Evolutionary conservation across 2,797 vertebrate genomes (phyloP).

Genomic region (Acanthornis magna): DNA sequence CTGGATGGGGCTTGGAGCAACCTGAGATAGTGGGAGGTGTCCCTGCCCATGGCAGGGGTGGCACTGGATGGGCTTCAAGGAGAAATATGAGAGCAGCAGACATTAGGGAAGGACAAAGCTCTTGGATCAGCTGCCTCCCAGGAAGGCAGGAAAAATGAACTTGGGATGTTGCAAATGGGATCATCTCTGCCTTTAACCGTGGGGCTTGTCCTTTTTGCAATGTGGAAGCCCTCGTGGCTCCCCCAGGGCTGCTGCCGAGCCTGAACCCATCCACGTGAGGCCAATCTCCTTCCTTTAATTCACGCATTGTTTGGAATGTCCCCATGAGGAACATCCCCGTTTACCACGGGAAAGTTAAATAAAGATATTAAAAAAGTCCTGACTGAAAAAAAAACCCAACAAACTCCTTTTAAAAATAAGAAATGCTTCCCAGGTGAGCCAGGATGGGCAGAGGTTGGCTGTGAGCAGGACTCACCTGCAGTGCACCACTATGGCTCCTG

Average conservation of each 20-base stretch:
- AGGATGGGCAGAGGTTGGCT: background rate
- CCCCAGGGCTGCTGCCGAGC: background rate
- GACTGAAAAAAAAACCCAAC: background rate
- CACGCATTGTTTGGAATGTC: background rate
- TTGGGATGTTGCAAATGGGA: background rate
- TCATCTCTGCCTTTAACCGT: background rate
- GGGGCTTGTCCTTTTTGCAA: background rate
- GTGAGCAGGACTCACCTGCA: slow-evolving; percentile 85
- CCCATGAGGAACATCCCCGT: background rate
- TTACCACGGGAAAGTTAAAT: background rate
- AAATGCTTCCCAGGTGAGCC: fast-evolving
- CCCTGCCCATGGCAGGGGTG: background rate
- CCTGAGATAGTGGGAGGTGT: fast-evolving
- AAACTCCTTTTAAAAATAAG: background rate
- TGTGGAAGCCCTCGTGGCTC: background rate
- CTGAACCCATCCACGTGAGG: background rate
- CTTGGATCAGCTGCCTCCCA: background rate
- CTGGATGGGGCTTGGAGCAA: fast-evolving
- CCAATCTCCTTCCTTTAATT: background rate
- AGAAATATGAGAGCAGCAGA: background rate
- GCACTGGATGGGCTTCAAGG: background rate
- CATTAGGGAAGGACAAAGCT: background rate
- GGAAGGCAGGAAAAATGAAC: background rate
- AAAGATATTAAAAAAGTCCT: background rate
- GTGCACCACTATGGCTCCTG: slow-evolving; percentile 94